These are phyloP conservation scores for Psittacus erithacus DNA, from an alignment of 2,113 vertebrate genomes.

Conservation along the genomic window DNA sequence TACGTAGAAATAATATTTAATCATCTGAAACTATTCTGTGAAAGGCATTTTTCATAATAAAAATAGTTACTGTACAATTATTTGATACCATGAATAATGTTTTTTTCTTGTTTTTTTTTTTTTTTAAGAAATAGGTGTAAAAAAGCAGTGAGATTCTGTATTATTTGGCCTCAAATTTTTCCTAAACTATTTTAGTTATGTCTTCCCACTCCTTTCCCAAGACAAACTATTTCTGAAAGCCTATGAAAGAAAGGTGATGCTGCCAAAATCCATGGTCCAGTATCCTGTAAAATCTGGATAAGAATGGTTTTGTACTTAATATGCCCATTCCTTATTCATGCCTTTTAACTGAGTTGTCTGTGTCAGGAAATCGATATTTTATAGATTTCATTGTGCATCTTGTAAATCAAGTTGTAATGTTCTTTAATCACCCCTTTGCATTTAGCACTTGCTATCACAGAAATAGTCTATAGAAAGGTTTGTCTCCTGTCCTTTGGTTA, in stretches of 20 bases:
- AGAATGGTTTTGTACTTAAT: background rate
- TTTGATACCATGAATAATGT: background rate
- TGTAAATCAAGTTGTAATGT: background rate
- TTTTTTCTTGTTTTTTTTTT: background rate
- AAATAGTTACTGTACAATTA: background rate
- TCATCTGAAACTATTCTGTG: background rate
- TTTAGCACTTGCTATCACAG: background rate
- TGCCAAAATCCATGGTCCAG: background rate
- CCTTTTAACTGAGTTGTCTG: background rate
- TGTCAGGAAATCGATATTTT: constrained; percentile 29
- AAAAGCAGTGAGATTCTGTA: background rate
- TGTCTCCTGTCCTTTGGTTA: background rate
- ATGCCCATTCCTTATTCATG: background rate
- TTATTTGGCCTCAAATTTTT: background rate
- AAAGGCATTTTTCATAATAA: background rate
- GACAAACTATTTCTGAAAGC: background rate
- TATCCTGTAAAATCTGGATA: background rate
- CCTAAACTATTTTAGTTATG: background rate
- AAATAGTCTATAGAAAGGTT: background rate
- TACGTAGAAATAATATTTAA: background rate
- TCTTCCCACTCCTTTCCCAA: background rate
- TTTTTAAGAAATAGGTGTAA: background rate
- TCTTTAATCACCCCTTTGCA: background rate
- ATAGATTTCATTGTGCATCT: background rate
- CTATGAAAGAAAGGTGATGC: background rate